Base-by-base conservation (phyloP, 2,888 invertebrate genomes). In the Leptopilina myrica region DNA sequence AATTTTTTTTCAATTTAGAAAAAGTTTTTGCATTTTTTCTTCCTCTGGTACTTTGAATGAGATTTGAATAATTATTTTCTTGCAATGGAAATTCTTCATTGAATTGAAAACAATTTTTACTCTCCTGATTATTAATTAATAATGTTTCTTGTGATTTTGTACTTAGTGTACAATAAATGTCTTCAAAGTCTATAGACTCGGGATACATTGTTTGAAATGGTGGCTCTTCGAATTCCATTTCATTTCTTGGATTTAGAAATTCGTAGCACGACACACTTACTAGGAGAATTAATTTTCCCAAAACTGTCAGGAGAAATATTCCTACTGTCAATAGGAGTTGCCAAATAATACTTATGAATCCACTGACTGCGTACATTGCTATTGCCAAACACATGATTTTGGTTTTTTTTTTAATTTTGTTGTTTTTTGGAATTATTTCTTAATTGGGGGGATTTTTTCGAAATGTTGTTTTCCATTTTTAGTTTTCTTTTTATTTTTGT, bases 161-260 rank as follows among this genome's bases (percentile, higher is more conserved):
- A 14, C 84, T 85, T 87, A 88, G 86, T 5, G 84, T 83, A 15
- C 84, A 85, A 5, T 85, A 80, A 64, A 87, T 85, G 43, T 88
- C 85, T 20, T 88, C 88, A 49, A 87, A 87, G 73, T 87, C 84
- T 69, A 84, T 84, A 40, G 76, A 79, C 64, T 89, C 89, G 7
- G 88, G 87, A 67, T 89, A 87, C 87, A 87, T 87, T 0, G 88
- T 87, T 26, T 84, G 84, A 56, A 87, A 85, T 0, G 86, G 83
- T 2, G 67, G 77, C 20, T 66, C 26, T 65, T 78, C 76, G 11
- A 43, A n/a, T n/a, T 80, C 66, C 15, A 20, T 26, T 40, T 9
- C 15, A 62, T 49, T 77, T 67, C 77, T 73, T 8, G 82, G 81
- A 15, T 78, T 82, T 8, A 84, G 77, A 8, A 85, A 80, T 5